These are phyloP conservation scores for Micoletzkya japonica DNA, from an alignment of 2,888 invertebrate species.

Conservation along the genomic window DNA sequence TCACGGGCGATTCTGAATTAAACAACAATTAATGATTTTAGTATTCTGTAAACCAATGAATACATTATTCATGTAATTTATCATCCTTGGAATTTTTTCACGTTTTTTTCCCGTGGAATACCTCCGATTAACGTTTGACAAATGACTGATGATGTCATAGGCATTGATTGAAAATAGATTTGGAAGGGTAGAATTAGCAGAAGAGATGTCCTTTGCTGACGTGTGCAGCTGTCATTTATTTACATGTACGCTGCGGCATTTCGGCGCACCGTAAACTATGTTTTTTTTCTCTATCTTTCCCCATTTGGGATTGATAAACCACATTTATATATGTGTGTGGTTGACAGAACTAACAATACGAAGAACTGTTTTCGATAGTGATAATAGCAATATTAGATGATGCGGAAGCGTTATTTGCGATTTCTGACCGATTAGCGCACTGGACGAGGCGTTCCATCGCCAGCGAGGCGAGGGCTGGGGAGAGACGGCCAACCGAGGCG, in stretches of 20 bases:
- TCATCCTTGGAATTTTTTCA: too few species aligned
- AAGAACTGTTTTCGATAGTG: neutral
- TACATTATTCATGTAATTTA: neutral
- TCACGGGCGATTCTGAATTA: neutral
- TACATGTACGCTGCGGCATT: too few species aligned
- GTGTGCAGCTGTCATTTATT: too few species aligned
- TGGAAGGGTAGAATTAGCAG: too few species aligned
- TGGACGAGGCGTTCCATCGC: slow-evolving; percentile 43
- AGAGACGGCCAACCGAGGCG: slow-evolving; percentile 49
- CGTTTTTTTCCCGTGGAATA: too few species aligned
- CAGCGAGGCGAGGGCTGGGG: slow-evolving; percentile 41
- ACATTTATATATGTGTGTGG: neutral
- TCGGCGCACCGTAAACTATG: neutral
- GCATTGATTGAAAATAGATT: too few species aligned
- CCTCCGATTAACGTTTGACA: too few species aligned
- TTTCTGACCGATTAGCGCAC: slow-evolving; percentile 17
- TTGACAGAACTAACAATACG: neutral
- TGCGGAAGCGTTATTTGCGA: neutral
- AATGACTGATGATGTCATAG: neutral
- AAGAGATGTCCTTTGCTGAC: too few species aligned
- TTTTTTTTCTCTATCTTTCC: neutral
- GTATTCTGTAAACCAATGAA: neutral
- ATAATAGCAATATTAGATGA: neutral
- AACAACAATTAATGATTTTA: neutral
- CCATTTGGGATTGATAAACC: neutral